phyloP scores from a whole-genome alignment of 2,888 invertebrate genomes.

The Acleris emargana region DNA sequence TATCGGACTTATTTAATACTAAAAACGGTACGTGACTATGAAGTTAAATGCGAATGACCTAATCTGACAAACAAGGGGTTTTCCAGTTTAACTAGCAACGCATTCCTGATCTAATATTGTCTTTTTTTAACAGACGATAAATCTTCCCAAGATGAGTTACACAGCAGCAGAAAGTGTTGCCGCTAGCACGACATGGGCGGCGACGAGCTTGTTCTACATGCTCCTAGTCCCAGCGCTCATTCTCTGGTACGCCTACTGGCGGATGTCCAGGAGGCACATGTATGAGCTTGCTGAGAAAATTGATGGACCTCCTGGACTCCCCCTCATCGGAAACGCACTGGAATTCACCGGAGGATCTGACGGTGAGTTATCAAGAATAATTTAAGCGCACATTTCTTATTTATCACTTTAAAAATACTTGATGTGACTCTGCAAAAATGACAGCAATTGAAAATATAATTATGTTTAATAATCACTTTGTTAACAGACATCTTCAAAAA shows the following conservation, averaged over 20 bases:
- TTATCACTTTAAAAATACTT: too few species aligned
- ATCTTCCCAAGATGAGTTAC: constrained; percentile 63
- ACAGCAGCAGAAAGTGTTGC: constrained; percentile 71
- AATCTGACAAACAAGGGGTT: constrained; percentile 16
- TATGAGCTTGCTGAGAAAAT: constrained; percentile 88
- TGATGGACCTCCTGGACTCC: constrained; percentile 88
- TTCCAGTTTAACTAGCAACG: constrained; percentile 9
- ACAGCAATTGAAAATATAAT: too few species aligned
- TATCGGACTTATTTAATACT: not conserved
- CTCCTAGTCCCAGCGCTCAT: constrained; percentile 88
- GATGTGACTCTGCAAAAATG: too few species aligned
- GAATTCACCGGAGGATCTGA: constrained; percentile 89
- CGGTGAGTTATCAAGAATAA: constrained; percentile 66
- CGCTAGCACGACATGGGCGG: constrained; percentile 79
- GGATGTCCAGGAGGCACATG: constrained; percentile 88
- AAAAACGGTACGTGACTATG: constrained; percentile 13
- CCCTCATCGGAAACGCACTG: constrained; percentile 89
- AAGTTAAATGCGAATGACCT: not conserved
- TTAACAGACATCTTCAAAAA: constrained; percentile 87
- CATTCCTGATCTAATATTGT: constrained; percentile 6
- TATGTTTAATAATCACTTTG: not conserved
- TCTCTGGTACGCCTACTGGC: constrained; percentile 90
- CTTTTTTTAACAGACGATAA: constrained; percentile 37
- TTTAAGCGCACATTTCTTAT: too few species aligned
- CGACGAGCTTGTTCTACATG: constrained; percentile 88